Evolutionary conservation across 2,888 invertebrate genomes (phyloP).

Genomic region (Pycnomerus fuliginosus): DNA sequence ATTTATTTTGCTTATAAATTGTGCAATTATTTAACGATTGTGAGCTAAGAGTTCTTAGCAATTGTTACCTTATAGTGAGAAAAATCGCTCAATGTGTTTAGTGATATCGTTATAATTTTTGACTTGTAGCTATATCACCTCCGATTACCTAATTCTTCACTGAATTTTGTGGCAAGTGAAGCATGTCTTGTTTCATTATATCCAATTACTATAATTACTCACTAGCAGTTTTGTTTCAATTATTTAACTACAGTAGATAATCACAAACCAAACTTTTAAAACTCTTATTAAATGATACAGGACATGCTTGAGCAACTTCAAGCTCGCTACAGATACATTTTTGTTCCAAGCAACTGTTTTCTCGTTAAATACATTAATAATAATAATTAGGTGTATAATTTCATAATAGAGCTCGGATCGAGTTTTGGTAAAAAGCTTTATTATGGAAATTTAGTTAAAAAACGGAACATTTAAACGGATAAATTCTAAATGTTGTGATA

Average conservation of each 20-base stretch:
- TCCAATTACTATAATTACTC: too few relatives aligned
- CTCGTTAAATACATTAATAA: constrained; percentile 6
- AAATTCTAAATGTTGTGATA: constrained; percentile 46
- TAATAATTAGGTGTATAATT: background rate
- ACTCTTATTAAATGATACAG: background rate
- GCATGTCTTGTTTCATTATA: too few relatives aligned
- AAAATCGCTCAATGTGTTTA: constrained; percentile 43
- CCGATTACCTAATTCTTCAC: too few relatives aligned
- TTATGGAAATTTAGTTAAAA: constrained; percentile 3
- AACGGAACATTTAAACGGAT: constrained; percentile 5
- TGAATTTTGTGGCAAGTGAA: too few relatives aligned
- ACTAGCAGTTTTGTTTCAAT: background rate
- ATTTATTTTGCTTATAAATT: constrained; percentile 4
- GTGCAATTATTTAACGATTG: constrained; percentile 21
- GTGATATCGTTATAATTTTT: constrained; percentile 23
- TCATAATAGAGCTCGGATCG: constrained; percentile 10
- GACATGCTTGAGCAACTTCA: background rate
- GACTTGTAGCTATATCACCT: background rate
- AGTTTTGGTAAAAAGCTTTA: constrained; percentile 17
- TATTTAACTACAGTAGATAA: too few relatives aligned
- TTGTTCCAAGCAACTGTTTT: constrained; percentile 27
- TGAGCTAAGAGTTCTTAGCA: constrained; percentile 40
- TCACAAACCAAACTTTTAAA: too few relatives aligned
- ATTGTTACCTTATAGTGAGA: constrained; percentile 41
- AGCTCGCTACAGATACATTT: constrained; percentile 13